A percentile compares a stretch with the other conserved stretches of the same genome.
phyloP scores from a whole-genome alignment of 2,888 invertebrate genomes.

The Ceramica pisi region DNA sequence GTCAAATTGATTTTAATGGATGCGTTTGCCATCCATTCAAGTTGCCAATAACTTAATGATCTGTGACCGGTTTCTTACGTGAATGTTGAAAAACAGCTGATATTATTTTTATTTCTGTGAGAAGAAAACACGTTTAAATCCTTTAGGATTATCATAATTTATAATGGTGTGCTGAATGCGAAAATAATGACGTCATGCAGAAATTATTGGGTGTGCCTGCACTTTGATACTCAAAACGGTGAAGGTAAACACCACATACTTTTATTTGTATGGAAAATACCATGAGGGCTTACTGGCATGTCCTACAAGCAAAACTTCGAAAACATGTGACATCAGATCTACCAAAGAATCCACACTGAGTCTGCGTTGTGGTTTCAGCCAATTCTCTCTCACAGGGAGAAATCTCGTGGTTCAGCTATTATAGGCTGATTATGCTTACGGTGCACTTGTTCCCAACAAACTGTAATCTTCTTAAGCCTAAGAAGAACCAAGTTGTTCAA shows the following conservation, averaged over 20 bases:
- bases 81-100: conserved; percentile 59
- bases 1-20: conserved; percentile 26
- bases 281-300: not conserved
- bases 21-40: conserved; percentile 35
- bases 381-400: not conserved
- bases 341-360: not conserved
- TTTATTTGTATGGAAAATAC: not conserved
- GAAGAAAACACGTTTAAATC: conserved; percentile 58
- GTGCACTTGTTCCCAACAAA: not conserved
- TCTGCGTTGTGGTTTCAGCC: not conserved
- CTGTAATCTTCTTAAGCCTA: not conserved
- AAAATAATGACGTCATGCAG: conserved; percentile 38
- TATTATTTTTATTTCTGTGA: conserved; percentile 46
- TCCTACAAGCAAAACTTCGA: not conserved
- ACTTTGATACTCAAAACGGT: not conserved
- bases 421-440: not conserved
- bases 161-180: conserved; percentile 30
- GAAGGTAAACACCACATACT: not conserved
- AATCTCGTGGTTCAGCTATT: not conserved
- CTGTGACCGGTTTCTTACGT: conserved; percentile 43
- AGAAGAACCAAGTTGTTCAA: conserved; percentile 1
- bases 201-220: conserved; percentile 13
- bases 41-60: conserved; percentile 34
- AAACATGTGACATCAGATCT: not conserved
- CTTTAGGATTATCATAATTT: conserved; percentile 57